Percentiles rank a stretch among this genome's conserved stretches.
Conservation (phyloP, 2,797 vertebrate species). For the Picus viridis region DNA sequence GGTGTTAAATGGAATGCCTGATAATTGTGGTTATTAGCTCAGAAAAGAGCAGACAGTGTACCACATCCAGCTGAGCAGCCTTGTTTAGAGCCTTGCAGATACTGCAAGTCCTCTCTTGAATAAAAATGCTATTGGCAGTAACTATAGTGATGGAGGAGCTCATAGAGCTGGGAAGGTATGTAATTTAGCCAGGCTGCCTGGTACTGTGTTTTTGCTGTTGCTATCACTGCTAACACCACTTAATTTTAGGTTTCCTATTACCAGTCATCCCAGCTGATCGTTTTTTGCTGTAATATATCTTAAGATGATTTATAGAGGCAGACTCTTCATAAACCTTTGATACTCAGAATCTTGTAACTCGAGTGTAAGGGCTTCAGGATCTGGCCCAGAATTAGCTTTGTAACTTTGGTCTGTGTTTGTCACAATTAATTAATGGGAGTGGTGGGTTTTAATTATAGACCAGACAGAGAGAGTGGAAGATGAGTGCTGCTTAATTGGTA, state of each 20-base stretch:
- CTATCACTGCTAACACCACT: not conserved
- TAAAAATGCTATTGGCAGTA: not conserved
- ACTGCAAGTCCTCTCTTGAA: not conserved
- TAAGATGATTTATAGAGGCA: not conserved
- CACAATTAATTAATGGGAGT: not conserved
- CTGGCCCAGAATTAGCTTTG: not conserved
- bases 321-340: not conserved
- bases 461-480: not conserved
- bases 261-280: not conserved
- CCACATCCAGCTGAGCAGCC: not conserved
- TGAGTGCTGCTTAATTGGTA: not conserved
- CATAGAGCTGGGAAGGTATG: not conserved
- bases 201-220: not conserved
- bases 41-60: not conserved
- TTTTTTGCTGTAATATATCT: not conserved
- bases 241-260: slow-evolving; percentile 29
- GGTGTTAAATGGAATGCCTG: not conserved
- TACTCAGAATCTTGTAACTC: not conserved
- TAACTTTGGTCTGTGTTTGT: not conserved
- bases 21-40: not conserved
- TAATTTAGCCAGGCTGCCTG: not conserved
- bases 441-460: not conserved
- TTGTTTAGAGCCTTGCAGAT: not conserved
- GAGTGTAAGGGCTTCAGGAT: not conserved
- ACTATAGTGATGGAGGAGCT: not conserved